Evolutionary conservation across 2,888 invertebrate genomes (phyloP), one percentile per base, ranked within the genome.

Genomic region (Lasioglossum villosulum): DNA sequence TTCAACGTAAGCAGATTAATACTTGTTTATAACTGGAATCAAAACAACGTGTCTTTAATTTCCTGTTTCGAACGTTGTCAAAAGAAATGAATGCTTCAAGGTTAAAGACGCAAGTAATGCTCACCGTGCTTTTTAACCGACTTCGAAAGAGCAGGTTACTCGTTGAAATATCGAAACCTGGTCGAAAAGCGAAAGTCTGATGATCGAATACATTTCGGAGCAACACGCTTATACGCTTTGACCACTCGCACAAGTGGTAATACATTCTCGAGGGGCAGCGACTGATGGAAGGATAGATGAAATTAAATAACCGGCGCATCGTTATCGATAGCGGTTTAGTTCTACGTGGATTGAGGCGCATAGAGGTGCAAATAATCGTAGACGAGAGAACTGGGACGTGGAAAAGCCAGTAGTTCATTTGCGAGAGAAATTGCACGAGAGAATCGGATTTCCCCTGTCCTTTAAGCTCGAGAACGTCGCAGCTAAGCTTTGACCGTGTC

Each of bases 391-490:
- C 45, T 30, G 66, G 42, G 45, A 30, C 75, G 30, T 30, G 42
- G 63, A 71, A 75, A 86, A 79, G 78, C 56, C 79, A 76, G 79
- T 77, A 77, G 78, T 83, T 81, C 74, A 52, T 84, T 87, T 80
- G 30, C 78, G 77, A 74, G 75, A 85, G 83, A 85, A 88, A 88
- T 86, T 86, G 82, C 84, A 81, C 78, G 82, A 76, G 84, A 82
- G 88, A 84, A 89, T 89, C 86, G 84, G 79, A 82, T 89, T 86
- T 87, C 85, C 76, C 82, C 72, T 78, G 88, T 85, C 85, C 83
- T 83, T 83, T 82, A 85, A 85, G 83, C 83, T 52, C 75, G 59
- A 39, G 75, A 16, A 81, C 75, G 72, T 72, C 76, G 45, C 68
- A 66, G 27, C 75, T 81, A 79, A 81, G 83, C 89, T 88, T 88